Evolutionary conservation across 2,888 invertebrate species (phyloP), one percentile per base, ranked within the genome.

Genomic region (Spodoptera exigua): DNA sequence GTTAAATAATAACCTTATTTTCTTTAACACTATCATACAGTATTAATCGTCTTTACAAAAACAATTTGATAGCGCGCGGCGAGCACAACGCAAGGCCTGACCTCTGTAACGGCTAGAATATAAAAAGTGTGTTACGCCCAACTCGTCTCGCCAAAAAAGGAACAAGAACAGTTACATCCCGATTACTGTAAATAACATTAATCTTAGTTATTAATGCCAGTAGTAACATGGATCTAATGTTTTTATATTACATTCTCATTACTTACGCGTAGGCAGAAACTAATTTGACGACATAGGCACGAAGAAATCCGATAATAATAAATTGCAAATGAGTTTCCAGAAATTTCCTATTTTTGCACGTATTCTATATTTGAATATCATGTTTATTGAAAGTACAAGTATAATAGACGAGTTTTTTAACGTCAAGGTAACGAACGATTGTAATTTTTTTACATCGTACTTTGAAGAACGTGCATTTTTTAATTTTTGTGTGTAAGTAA

Each of bases 61-160:
- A 55, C 56, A 66, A 72, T 69, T 61, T 61, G 41, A 46, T 69
- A 43, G 55, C 41, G 43, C 21, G 13, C 57, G 48, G 34, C 46
- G 47, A 46, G 49, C 21, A 35, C 37, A 41, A 39, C 45, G 40
- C 51, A 47, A 61, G 17, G 39, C 40, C 54, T 69, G 70, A 78
- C 72, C 78, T 72, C 66, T 75, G 52, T 44, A 61, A 70, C 70
- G 58, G 37, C 60, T 61, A 61, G 47, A 70, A 61, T 51, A 68
- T 59, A 78, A 77, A 77, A 76, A 74, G 45, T 77, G 53, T 72
- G 73, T 69, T 72, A 67, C 58, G 53, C 59, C 70, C 56, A 76
- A 74, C 70, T 70, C 64, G 68, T 62, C 70, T 79, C 47, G 27
- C 80, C 80, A 64, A 78, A 80, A 70, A 76, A 72, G 80, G 78